A percentile compares a stretch with the other conserved stretches of the same genome.
Evolutionary conservation across 2,888 invertebrate species (phyloP).

Genomic region (Apotomis capreana): DNA sequence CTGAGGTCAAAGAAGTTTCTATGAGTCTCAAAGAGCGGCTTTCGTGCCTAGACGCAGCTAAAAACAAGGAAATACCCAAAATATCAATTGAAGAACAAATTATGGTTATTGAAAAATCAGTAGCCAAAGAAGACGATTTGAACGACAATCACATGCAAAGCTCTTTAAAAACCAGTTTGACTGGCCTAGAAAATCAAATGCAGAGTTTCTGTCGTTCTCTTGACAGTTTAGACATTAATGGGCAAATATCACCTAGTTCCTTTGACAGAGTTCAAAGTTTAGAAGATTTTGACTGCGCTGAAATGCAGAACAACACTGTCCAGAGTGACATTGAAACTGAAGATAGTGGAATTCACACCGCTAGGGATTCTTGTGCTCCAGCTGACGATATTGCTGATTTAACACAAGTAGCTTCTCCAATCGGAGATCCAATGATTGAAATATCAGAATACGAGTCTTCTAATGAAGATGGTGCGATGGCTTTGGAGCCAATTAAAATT

Average conservation of each 20-base stretch:
- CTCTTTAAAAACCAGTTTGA: conserved; percentile 69
- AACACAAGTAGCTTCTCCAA: conserved; percentile 76
- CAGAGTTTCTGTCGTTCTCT: conserved; percentile 85
- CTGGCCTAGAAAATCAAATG: conserved; percentile 82
- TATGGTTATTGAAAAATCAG: conserved; percentile 58
- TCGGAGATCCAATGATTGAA: conserved; percentile 74
- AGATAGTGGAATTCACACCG: conserved; percentile 91
- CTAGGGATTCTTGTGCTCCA: conserved; percentile 90
- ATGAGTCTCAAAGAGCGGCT: conserved; percentile 82
- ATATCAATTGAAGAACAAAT: conserved; percentile 72
- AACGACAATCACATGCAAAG: conserved; percentile 63
- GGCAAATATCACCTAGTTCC: conserved; percentile 78
- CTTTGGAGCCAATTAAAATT: conserved; percentile 63
- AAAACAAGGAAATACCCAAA: conserved; percentile 77
- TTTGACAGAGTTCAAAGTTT: conserved; percentile 86
- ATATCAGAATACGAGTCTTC: conserved; percentile 77
- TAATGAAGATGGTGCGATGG: conserved; percentile 68
- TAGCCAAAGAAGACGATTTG: conserved; percentile 55
- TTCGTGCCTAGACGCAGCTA: conserved; percentile 78
- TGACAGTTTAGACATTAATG: conserved; percentile 86
- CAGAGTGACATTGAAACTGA: conserved; percentile 87
- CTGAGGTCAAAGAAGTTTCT: conserved; percentile 77
- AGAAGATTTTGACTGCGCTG: conserved; percentile 85
- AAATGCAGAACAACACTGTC: conserved; percentile 83
- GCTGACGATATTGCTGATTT: conserved; percentile 88